A percentile compares a stretch with the other conserved stretches of the same genome.
Conservation (phyloP, 1,140 invertebrate genomes). For the Idris sp. region DNA sequence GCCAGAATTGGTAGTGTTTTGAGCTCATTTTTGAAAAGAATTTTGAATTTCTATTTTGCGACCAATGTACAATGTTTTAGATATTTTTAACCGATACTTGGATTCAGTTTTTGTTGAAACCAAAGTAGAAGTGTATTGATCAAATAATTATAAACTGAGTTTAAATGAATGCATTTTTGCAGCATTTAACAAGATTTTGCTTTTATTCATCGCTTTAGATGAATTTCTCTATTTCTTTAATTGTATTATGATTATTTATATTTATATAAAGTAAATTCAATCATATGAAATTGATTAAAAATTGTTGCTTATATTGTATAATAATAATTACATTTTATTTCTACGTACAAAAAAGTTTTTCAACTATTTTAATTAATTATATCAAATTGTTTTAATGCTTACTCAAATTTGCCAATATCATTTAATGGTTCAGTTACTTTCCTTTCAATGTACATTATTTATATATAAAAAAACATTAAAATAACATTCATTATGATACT, state of each 20-base stretch:
- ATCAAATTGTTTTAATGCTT: neutral
- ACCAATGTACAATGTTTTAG: conserved; percentile 50
- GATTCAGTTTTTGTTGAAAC: conserved; percentile 36
- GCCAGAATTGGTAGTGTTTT: too few species aligned
- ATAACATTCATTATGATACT: too few species aligned
- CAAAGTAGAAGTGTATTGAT: conserved; percentile 28
- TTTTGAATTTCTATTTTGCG: conserved; percentile 50
- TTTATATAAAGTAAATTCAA: too few species aligned
- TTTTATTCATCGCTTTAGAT: too few species aligned
- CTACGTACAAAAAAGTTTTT: conserved; percentile 4
- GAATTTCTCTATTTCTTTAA: too few species aligned
- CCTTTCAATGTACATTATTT: neutral
- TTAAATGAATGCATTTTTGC: conserved; percentile 28
- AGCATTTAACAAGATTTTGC: conserved; percentile 9
- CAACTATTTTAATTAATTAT: too few species aligned
- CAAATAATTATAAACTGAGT: conserved; percentile 6
- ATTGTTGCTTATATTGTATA: too few species aligned
- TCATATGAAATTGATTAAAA: too few species aligned
- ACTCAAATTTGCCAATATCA: neutral
- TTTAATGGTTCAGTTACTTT: neutral
- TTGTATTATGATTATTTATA: too few species aligned
- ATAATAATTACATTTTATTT: too few species aligned
- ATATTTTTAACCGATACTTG: conserved; percentile 30
- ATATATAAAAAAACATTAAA: neutral
- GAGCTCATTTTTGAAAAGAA: conserved; percentile 24